A percentile compares a stretch with the other conserved stretches of the same genome.
Evolutionary conservation across 53 echinoderm and acorn worm species (phyloP).

Genomic region (Temnopleurus reevesii): DNA sequence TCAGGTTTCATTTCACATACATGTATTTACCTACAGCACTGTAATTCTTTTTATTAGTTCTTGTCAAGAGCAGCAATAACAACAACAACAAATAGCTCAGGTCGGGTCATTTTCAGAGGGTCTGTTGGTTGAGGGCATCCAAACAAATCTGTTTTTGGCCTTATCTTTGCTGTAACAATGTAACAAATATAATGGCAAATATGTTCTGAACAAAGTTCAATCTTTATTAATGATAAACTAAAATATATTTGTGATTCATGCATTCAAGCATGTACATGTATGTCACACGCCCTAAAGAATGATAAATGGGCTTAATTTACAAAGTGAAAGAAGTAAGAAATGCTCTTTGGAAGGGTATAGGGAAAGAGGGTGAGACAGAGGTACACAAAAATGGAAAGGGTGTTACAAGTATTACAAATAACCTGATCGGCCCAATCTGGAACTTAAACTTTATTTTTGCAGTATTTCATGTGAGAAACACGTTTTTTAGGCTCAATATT

Average conservation of each 20-base stretch:
- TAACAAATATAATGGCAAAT: too few relatives aligned
- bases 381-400: background rate
- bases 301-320: background rate
- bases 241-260: background rate
- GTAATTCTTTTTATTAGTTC: background rate
- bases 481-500: too few relatives aligned
- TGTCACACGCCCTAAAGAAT: background rate
- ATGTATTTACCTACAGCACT: too few relatives aligned
- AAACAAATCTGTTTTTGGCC: background rate
- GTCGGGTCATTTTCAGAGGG: background rate
- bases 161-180: background rate
- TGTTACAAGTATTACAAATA: too few relatives aligned
- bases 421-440: background rate
- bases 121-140: background rate
- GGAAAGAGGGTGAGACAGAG: background rate
- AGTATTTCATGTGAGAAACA: background rate
- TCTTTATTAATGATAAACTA: slow-evolving; percentile 27
- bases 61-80: background rate
- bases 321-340: background rate
- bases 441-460: background rate
- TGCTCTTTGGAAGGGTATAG: background rate
- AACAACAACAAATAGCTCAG: too few relatives aligned
- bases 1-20: too few relatives aligned
- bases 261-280: background rate
- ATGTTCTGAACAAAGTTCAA: background rate